Conservation (phyloP, 2,113 vertebrate species). For the Astur gentilis region DNA sequence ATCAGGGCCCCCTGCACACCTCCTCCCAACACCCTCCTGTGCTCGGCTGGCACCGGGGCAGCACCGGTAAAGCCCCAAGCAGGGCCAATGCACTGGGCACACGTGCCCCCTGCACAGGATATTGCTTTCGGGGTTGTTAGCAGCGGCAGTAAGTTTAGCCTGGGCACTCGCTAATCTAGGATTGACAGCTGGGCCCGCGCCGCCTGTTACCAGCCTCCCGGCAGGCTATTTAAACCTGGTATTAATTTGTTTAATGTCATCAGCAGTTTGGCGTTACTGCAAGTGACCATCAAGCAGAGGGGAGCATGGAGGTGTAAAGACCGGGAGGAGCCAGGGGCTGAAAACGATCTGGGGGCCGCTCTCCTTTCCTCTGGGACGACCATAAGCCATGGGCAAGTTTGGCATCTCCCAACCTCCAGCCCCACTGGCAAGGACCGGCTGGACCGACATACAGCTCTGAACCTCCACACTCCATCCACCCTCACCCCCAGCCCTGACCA, state of each 20-base stretch:
- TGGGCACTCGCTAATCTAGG: neutral
- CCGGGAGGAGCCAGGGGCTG: neutral
- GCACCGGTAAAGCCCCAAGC: neutral
- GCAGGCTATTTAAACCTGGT: conserved; percentile 46
- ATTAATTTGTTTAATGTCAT: conserved; percentile 61
- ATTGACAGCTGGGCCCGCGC: conserved; percentile 25
- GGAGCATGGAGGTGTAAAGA: neutral
- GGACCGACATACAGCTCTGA: accelerated
- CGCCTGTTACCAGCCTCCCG: neutral
- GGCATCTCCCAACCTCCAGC: neutral
- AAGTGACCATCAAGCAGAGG: neutral
- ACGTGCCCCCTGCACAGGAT: accelerated
- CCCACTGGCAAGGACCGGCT: accelerated
- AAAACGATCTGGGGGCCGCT: neutral
- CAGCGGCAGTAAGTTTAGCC: conserved; percentile 6
- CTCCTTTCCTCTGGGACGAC: neutral
- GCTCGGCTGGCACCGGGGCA: neutral
- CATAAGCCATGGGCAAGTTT: neutral
- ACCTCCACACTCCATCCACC: accelerated
- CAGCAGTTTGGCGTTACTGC: neutral
- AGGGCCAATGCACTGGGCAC: neutral
- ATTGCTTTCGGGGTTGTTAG: neutral
- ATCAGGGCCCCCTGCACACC: accelerated
- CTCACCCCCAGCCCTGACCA: neutral
- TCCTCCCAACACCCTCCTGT: neutral